These are phyloP conservation scores for Fratercula arctica DNA, from an alignment of 2,797 vertebrate species.

Conservation along the genomic window DNA sequence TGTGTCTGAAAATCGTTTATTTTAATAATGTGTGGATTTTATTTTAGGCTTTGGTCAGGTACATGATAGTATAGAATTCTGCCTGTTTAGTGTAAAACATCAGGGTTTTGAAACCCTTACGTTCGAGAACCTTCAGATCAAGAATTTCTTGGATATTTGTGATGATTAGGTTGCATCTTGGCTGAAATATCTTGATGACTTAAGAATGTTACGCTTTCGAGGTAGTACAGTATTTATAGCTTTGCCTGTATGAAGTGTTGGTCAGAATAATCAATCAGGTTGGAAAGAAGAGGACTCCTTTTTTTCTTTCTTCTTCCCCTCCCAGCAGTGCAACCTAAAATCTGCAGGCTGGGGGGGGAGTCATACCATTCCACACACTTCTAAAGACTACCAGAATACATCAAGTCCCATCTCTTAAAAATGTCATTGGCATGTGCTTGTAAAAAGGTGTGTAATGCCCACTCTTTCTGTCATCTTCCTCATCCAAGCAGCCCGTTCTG, in stretches of 20 bases:
- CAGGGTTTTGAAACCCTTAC: not conserved
- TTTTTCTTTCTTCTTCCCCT: not conserved
- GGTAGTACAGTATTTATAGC: not conserved
- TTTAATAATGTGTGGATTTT: not conserved
- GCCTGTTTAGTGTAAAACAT: not conserved
- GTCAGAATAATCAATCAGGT: not conserved
- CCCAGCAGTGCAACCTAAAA: not conserved
- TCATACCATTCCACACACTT: not conserved
- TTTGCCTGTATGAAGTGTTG: not conserved
- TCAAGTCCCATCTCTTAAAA: not conserved
- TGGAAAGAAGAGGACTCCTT: not conserved
- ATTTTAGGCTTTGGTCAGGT: not conserved
- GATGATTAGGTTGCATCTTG: not conserved
- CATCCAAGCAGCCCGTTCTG: not conserved
- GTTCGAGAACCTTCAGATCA: not conserved
- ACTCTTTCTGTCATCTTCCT: not conserved
- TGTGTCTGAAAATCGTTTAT: not conserved
- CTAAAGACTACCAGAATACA: not conserved
- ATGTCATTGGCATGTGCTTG: not conserved
- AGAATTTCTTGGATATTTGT: not conserved
- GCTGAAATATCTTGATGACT: not conserved
- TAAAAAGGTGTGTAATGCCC: not conserved
- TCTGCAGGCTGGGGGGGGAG: fast-evolving
- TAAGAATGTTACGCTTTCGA: not conserved
- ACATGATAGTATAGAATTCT: not conserved